These are phyloP conservation scores for Plagiodera versicolora DNA, from an alignment of 2,888 invertebrate genomes.

Conservation along the genomic window DNA sequence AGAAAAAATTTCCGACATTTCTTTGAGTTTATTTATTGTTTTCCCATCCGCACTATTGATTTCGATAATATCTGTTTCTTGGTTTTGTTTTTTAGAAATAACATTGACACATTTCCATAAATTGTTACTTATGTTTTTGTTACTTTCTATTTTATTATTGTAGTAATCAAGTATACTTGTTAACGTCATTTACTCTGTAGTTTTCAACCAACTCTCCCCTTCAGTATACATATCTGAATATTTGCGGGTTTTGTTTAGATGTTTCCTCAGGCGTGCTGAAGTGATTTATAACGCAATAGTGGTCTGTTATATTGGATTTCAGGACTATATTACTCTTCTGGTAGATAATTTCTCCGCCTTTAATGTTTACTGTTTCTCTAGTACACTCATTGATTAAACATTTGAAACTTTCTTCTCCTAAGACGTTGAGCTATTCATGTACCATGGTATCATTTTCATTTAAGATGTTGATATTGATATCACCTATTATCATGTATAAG, in stretches of 20 bases:
- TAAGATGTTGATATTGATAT: constrained; percentile 3
- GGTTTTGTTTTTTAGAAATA: not conserved
- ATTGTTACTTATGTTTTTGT: not conserved
- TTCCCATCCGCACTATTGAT: not conserved
- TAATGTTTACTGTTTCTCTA: not conserved
- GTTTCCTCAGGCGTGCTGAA: not conserved
- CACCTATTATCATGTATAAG: not conserved
- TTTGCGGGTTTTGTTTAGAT: not conserved
- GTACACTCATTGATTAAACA: not conserved
- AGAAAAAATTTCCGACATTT: not conserved
- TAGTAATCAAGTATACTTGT: not conserved
- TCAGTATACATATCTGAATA: not conserved
- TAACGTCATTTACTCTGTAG: not conserved
- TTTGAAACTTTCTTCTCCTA: constrained; percentile 1
- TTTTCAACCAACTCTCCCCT: not conserved
- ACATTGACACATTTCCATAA: constrained; percentile 3
- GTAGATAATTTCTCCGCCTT: not conserved
- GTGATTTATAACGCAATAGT: not conserved
- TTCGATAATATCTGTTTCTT: not conserved
- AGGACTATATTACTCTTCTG: not conserved
- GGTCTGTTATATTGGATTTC: constrained; percentile 1
- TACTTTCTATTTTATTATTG: not conserved
- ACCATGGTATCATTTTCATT: not conserved
- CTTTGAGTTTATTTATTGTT: not conserved
- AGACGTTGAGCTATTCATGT: not conserved